phyloP scores from a whole-genome alignment of 2,797 vertebrate species.

The Numenius phaeopus region DNA sequence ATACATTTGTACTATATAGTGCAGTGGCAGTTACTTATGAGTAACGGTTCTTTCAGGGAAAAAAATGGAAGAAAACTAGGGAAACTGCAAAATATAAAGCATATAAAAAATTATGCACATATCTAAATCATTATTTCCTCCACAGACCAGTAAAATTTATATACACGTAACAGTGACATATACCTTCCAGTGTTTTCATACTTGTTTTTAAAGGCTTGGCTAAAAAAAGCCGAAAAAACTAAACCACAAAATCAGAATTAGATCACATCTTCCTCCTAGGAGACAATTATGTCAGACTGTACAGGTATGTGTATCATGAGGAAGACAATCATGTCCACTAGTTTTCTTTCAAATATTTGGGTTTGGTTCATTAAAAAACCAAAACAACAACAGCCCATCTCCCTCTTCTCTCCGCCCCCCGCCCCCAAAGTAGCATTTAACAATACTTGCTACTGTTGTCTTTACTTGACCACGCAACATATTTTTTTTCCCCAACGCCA shows the following conservation, averaged over 20 bases:
- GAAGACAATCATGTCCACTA: background rate
- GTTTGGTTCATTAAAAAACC: background rate
- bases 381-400: too few relatives aligned
- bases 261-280: background rate
- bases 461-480: background rate
- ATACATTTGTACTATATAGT: background rate
- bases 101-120: background rate
- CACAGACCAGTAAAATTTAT: background rate
- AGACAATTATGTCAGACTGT: background rate
- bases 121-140: background rate
- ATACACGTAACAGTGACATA: background rate
- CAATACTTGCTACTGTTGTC: background rate
- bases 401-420: too few relatives aligned
- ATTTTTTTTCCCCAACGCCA: too few relatives aligned
- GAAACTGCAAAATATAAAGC: background rate
- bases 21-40: fast-evolving
- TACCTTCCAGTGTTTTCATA: background rate
- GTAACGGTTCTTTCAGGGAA: background rate
- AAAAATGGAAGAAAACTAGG: background rate
- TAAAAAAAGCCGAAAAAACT: background rate
- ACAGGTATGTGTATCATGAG: background rate
- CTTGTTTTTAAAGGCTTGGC: background rate
- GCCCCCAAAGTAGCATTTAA: background rate
- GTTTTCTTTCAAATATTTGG: background rate
- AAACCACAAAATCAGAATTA: background rate